Evolutionary conservation across 1,140 invertebrate genomes (phyloP), one percentile per base, ranked within the genome.

Genomic region (Heterodera schachtii): DNA sequence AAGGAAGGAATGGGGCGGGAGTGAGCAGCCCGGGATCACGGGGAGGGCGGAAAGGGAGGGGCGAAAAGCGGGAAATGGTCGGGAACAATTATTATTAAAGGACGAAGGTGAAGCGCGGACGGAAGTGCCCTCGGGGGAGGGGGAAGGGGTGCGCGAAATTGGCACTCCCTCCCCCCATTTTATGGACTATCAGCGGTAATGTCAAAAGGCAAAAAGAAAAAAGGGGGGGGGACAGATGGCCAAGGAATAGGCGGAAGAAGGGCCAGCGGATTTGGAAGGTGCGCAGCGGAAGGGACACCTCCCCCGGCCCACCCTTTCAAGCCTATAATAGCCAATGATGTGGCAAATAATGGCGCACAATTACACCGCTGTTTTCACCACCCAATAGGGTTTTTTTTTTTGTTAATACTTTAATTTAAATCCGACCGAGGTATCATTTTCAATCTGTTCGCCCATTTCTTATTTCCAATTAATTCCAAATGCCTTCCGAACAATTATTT

Each of bases 51-150:
- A 16, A 19, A 16, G 57, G 16, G 57, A 19, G 57, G 57, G 11
- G 57, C 4, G 57, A 52, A 52, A 52, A 1, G 57, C 1, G 57
- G 57, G 57, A 4, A 16, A 16, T 11, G 57, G 57, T 60, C 13
- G 57, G 57, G 57, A 60, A 60, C 57, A 60, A 60, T 60, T 19
- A 60, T 60, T 60, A 60, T 60, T 60, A 60, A 60, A 60, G 57
- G 57, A 60, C 19, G 49, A 52, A 52, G 49, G 57, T 60, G 57
- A 60, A 1, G 31, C 31, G 57, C 11, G 57, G 57, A 19, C 57
- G 57, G 16, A 60, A 60, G 49, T 52, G 7, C 11, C 7, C 11
- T 6, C 19, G 57, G 13, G 3, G 57, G 57, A 0, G 13, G 57
- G 57, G 57, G 13, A 13, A 0, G 11, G 4, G 13, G 13, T 60